Base-by-base conservation (phyloP, 2,797 vertebrate species). In the Rhinogobio ventralis region DNA sequence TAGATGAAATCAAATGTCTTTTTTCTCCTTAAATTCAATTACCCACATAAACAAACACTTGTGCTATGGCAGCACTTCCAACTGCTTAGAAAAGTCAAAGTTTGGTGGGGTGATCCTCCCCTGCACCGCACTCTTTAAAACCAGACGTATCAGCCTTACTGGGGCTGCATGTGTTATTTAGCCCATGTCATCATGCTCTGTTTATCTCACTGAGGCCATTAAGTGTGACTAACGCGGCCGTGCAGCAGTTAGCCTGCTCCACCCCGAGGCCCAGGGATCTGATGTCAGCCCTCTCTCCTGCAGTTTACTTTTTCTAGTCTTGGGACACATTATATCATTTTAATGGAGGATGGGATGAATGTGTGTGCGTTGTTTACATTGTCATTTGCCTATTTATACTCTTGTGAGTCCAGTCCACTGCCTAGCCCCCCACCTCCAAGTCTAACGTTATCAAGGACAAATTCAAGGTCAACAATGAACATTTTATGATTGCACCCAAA, bases 261-360 rank as follows among this genome's bases (percentile, higher is more conserved):
- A 89, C 90, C 94, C 93, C 4, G 86, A 86, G 93, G 94, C 94
- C 93, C 86, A 88, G 85, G 90, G 93, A 94, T 95, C 93, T 94
- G 91, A 92, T 95, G 93, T 92, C 94, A 94, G 87, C 42, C 86
- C 90, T 89, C 17, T 84, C 89, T 17, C 83, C 93, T 92, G 93
- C 90, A 66, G 89, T 93, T 94, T 93, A 90, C 89, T 23, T n/a
- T n/a, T n/a, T 91, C 69, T 91, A 92, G 90, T 87, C 92, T 82
- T 78, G 90, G 89, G 92, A 90, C 83, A 75, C 89, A 91, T 92
- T 92, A 91, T 93, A 92, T 91, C 90, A 91, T 91, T 87, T 87
- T 87, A 84, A 87, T 91, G 81, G 0, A 11, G 80, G 85, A 89
- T 90, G 23, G 49, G 57, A 53, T 51, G 25, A 76, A 83, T 28